Percentiles rank a stretch among this genome's conserved stretches.
These are phyloP conservation scores for Nasonia oneida DNA, from an alignment of 2,888 invertebrate genomes.

Conservation along the genomic window DNA sequence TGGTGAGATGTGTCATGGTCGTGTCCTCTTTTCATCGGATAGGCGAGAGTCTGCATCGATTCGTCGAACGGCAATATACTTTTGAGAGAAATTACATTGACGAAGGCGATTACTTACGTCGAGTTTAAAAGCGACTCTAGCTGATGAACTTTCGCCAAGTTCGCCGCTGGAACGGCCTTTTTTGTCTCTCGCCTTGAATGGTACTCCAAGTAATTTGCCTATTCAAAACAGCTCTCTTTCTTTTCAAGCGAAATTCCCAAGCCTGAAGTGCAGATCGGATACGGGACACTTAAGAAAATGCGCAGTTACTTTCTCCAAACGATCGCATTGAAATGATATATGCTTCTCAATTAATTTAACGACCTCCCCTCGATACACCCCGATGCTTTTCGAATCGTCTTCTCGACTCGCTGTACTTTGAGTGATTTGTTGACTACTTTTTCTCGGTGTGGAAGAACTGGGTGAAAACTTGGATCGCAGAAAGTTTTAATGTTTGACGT, in stretches of 20 bases:
- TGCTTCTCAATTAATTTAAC: not conserved
- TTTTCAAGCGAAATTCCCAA: not conserved
- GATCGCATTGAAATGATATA: not conserved
- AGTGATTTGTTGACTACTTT: not conserved
- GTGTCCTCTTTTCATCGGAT: not conserved
- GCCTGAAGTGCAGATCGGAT: not conserved
- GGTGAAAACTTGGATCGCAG: no score
- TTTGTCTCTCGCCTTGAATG: not conserved
- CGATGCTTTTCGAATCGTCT: not conserved
- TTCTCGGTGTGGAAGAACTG: not conserved
- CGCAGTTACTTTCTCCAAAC: not conserved
- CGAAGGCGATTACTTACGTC: not conserved
- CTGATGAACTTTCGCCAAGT: constrained; percentile 28
- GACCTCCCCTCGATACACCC: not conserved
- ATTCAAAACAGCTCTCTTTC: not conserved
- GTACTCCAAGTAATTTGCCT: constrained; percentile 13
- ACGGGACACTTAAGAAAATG: not conserved
- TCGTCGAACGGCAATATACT: not conserved
- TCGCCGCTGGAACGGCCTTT: not conserved
- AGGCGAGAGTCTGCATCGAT: not conserved
- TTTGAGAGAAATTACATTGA: not conserved
- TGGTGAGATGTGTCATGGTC: not conserved
- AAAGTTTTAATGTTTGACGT: not conserved
- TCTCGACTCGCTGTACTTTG: not conserved
- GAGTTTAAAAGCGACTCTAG: constrained; percentile 20